Conservation (phyloP, 2,113 vertebrate genomes). For the Otolemur garnettii region DNA sequence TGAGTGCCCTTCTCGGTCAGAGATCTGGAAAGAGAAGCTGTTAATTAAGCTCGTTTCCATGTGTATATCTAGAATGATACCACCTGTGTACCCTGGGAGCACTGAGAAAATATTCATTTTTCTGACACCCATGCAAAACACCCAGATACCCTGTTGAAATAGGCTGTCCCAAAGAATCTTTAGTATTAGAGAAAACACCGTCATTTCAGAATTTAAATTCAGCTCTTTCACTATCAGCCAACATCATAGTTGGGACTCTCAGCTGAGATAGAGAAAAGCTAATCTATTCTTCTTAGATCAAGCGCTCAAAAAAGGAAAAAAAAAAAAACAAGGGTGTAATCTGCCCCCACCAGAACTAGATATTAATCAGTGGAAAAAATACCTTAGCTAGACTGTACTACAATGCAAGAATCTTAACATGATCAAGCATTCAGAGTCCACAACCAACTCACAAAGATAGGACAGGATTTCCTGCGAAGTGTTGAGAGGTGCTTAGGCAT, state of each 20-base stretch:
- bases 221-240: neutral
- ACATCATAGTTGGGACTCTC: neutral
- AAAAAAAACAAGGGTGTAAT: neutral
- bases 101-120: constrained; percentile 4
- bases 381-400: neutral
- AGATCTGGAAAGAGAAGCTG: neutral
- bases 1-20: neutral
- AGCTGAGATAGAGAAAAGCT: neutral
- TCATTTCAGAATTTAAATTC: constrained; percentile 4
- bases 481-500: neutral
- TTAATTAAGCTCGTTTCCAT: neutral
- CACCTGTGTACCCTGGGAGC: neutral
- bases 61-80: neutral
- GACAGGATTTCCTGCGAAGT: neutral
- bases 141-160: neutral
- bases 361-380: neutral
- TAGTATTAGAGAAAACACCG: neutral
- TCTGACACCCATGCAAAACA: neutral
- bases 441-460: neutral
- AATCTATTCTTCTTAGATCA: neutral
- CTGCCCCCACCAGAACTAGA: neutral
- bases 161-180: neutral
- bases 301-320: neutral
- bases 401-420: neutral
- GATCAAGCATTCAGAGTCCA: neutral